Conservation (phyloP, 2,797 vertebrate genomes). For the Spea hammondii region DNA sequence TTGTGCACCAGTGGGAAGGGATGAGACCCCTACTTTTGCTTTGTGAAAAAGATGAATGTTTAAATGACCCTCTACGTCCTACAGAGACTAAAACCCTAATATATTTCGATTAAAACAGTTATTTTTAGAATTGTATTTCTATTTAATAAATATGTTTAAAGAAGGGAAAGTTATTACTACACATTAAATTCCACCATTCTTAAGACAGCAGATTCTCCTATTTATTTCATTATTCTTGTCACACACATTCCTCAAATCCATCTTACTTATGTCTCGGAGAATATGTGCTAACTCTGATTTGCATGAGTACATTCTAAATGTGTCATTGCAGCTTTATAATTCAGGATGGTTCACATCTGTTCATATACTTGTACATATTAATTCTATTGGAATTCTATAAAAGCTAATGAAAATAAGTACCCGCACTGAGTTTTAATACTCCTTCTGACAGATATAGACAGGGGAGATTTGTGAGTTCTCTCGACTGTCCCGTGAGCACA, state of each 20-base stretch:
- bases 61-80: too few relatives aligned
- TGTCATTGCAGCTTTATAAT: slow-evolving; percentile 46
- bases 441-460: slow-evolving; percentile 8
- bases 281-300: slow-evolving; percentile 45
- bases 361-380: slow-evolving; percentile 49
- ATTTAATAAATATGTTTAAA: too few relatives aligned
- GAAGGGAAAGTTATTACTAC: too few relatives aligned
- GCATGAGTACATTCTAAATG: slow-evolving; percentile 45
- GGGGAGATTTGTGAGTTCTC: slow-evolving; percentile 9
- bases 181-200: not conserved
- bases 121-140: too few relatives aligned
- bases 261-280: slow-evolving; percentile 36
- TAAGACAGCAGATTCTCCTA: not conserved
- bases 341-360: slow-evolving; percentile 44
- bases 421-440: slow-evolving; percentile 19
- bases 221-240: slow-evolving; percentile 33
- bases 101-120: too few relatives aligned
- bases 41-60: too few relatives aligned
- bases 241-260: slow-evolving; percentile 33
- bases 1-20: too few relatives aligned
- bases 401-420: slow-evolving; percentile 41
- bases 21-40: too few relatives aligned
- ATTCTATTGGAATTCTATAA: slow-evolving; percentile 47
- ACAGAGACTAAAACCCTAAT: too few relatives aligned
- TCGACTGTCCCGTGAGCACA: not conserved